Evolutionary conservation across 1,140 invertebrate species (phyloP), one percentile per base, ranked within the genome.

Genomic region (Oncopodura yosiiana): DNA sequence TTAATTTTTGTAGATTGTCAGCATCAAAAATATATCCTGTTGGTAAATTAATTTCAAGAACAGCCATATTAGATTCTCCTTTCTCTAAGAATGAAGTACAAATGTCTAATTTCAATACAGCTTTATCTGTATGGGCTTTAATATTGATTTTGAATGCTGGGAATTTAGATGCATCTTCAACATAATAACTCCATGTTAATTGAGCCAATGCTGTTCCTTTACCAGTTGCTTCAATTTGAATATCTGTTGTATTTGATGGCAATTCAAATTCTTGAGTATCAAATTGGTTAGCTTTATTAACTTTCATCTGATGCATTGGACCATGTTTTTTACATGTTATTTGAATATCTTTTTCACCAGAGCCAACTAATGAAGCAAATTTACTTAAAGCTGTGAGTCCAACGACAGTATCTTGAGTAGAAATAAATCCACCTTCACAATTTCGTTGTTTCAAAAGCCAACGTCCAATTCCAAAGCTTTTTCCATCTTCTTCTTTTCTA

Each of bases 381-480:
- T 55, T 50, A 11, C 50, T 55, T 6, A 61, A 26, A 2, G 60
- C 55, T 9, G 60, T 58, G 0, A 61, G 26, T 24, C 60, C 60
- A 14, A 61, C 55, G 19, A 61, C 59, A 3, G 60, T 61, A 58
- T 75, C 75, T 69, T 81, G 81, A 3, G 83, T 86, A 2, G 84
- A 86, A 3, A 82, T 77, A 67, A 90, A 93, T n/a, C 89, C 87
- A 12, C 89, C 90, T 58, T 81, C 74, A 0, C 77, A 70, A 68
- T 89, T 93, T 49, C 86, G 74, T 64, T 91, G 85, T 51, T 78
- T 76, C 23, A 92, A 77, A 0, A 97, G 72, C 84, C 88, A 94
- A 41, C 81, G 81, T 55, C 89, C 80, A 21, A 94, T 78, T 0
- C 88, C 82, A n/a, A 89, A 68, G 0, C 81, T 79, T 59, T 87